Evolutionary conservation across 2,113 vertebrate species (phyloP).

Genomic region (Mesocricetus auratus): DNA sequence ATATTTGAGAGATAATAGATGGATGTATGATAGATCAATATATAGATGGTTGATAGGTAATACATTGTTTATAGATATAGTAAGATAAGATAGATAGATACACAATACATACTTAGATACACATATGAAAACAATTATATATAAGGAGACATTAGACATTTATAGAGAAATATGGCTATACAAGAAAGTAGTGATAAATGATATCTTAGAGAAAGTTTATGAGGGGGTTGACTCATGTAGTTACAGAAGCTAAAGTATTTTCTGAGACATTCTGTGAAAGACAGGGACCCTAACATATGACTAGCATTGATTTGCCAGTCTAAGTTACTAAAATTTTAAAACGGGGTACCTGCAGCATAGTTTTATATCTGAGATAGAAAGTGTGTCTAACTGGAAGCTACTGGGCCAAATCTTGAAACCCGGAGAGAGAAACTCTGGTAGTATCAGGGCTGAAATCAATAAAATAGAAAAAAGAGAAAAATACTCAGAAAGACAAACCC

Average conservation of each 20-base stretch:
- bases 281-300: not conserved
- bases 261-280: not conserved
- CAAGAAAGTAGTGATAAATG: not conserved
- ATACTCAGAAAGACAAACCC: too few relatives aligned
- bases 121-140: not conserved
- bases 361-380: not conserved
- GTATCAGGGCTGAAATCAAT: too few relatives aligned
- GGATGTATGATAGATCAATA: too few relatives aligned
- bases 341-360: rapidly evolving
- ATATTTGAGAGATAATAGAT: not conserved
- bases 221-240: too few relatives aligned
- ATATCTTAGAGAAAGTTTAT: not conserved
- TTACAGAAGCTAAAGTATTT: not conserved
- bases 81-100: not conserved
- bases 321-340: not conserved
- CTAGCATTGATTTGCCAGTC: too few relatives aligned
- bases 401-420: not conserved
- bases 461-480: too few relatives aligned
- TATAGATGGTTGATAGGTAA: not conserved
- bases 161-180: not conserved
- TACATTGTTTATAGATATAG: not conserved
- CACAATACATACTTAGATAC: not conserved
- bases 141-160: not conserved
- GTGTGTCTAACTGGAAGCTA: not conserved
- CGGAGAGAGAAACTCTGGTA: not conserved